phyloP scores from a whole-genome alignment of 1,140 invertebrate species.

The Scaptomyza montana region DNA sequence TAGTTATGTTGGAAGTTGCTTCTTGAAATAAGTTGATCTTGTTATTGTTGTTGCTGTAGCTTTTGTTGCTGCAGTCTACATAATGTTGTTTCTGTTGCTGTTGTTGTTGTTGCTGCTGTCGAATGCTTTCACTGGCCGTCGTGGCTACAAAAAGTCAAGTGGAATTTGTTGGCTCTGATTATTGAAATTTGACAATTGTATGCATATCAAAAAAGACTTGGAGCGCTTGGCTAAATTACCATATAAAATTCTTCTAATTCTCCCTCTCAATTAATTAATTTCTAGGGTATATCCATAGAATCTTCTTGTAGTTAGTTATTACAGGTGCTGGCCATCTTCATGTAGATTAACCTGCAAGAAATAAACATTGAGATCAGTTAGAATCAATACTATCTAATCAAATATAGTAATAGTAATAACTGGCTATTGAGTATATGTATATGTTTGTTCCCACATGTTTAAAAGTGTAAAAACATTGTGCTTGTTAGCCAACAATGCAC shows the following conservation, averaged over 20 bases:
- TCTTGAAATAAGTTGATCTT: constrained; percentile 38
- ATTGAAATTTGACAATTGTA: constrained; percentile 35
- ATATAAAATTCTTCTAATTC: constrained; percentile 41
- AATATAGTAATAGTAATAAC: no score
- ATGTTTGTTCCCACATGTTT: background rate
- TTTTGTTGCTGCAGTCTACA: constrained; percentile 58
- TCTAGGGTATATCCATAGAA: background rate
- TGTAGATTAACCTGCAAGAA: constrained; percentile 32
- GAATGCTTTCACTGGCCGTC: constrained; percentile 69
- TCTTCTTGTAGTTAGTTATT: constrained; percentile 12
- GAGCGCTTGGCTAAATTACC: constrained; percentile 61
- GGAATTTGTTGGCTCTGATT: constrained; percentile 61
- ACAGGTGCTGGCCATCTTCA: background rate
- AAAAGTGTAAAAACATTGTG: constrained; percentile 7
- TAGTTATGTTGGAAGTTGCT: constrained; percentile 30
- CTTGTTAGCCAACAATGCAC: background rate
- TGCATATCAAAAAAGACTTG: background rate
- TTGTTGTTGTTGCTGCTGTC: constrained; percentile 69
- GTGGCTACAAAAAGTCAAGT: constrained; percentile 78
- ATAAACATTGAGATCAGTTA: background rate
- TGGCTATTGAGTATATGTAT: no score
- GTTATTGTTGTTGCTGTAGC: constrained; percentile 34
- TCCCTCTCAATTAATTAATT: background rate
- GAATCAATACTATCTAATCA: background rate
- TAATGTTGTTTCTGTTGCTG: constrained; percentile 46